These are phyloP conservation scores for Thunnus thynnus DNA, from an alignment of 2,113 vertebrate species.

Conservation along the genomic window DNA sequence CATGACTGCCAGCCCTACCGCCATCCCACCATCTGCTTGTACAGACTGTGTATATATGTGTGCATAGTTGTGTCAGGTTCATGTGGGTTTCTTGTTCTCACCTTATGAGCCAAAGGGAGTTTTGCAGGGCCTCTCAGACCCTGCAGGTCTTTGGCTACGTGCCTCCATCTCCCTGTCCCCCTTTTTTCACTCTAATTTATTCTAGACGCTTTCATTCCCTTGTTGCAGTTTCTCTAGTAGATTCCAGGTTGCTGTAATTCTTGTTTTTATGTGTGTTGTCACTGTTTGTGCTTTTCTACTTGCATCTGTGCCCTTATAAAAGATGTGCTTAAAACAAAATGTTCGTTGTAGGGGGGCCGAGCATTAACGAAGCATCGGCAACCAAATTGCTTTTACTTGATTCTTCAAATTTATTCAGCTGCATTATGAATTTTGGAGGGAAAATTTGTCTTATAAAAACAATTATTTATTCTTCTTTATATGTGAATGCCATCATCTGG, in stretches of 20 bases:
- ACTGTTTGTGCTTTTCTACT: constrained; percentile 11
- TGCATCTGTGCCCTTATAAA: constrained; percentile 12
- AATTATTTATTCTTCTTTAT: no score
- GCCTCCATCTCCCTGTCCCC: constrained; percentile 14
- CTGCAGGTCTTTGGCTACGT: constrained; percentile 30
- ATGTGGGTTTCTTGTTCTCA: constrained; percentile 60
- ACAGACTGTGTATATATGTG: background rate
- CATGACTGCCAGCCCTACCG: constrained; percentile 14
- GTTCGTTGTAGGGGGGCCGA: background rate
- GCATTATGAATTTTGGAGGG: no score
- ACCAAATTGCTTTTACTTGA: background rate
- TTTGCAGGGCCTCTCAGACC: constrained; percentile 28
- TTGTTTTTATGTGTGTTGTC: constrained; percentile 38
- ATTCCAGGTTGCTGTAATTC: constrained; percentile 42
- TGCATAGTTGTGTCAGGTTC: constrained; percentile 20
- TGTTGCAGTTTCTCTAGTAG: constrained; percentile 20
- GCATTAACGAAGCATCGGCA: background rate
- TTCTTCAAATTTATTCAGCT: background rate
- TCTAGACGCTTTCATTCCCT: constrained; percentile 32
- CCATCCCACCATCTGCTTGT: constrained; percentile 25
- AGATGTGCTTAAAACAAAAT: constrained; percentile 3
- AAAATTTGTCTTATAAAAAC: no score
- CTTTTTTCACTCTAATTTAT: constrained; percentile 30
- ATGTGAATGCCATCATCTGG: no score
- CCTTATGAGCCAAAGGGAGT: constrained; percentile 48